These are phyloP conservation scores for Myotis yumanensis DNA, from an alignment of 2,113 vertebrate species.

Conservation along the genomic window DNA sequence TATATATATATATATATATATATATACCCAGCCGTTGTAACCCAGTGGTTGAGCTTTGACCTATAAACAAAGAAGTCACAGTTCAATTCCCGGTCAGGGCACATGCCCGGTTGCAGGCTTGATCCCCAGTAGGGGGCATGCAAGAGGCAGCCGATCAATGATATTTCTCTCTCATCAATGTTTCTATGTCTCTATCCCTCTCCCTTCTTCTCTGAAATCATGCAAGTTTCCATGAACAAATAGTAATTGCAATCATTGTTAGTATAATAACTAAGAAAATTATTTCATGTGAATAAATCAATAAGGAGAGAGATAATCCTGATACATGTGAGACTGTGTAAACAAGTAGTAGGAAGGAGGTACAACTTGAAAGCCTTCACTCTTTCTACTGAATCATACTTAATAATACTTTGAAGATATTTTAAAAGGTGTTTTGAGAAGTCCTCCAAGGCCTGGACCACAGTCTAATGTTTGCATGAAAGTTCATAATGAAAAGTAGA, in stretches of 20 bases:
- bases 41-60: no score
- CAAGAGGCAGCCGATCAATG: no score
- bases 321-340: neutral
- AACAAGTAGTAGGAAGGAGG: neutral
- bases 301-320: neutral
- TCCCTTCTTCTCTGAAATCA: neutral
- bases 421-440: neutral
- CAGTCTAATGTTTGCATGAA: neutral
- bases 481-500: constrained; percentile 41
- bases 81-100: no score
- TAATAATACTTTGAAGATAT: neutral
- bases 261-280: constrained; percentile 20
- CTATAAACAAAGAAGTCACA: no score
- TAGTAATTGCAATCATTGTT: neutral
- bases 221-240: neutral
- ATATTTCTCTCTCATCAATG: no score
- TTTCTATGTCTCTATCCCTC: no score
- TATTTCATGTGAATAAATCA: constrained; percentile 3
- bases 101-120: no score
- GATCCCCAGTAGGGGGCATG: no score
- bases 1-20: neutral
- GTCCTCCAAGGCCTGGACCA: neutral
- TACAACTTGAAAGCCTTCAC: neutral
- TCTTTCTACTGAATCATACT: neutral
- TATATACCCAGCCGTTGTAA: neutral